These are phyloP conservation scores for Charaxes varanes DNA, from an alignment of 1,140 invertebrate genomes.

Conservation along the genomic window DNA sequence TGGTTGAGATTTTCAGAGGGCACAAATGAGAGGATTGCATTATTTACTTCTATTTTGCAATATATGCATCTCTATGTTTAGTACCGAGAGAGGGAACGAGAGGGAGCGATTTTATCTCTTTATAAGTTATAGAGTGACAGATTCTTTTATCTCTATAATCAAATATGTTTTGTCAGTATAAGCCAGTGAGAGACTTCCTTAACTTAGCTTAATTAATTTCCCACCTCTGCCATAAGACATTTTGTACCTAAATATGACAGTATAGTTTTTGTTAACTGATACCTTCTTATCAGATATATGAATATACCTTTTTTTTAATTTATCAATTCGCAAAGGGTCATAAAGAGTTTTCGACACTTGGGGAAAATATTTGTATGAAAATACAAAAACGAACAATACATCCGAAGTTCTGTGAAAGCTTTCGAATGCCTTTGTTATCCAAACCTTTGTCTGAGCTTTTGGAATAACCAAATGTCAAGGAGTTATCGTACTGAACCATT, in stretches of 20 bases:
- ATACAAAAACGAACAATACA: slow-evolving; percentile 15
- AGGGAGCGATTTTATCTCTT: not conserved
- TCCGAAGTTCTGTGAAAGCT: slow-evolving; percentile 10
- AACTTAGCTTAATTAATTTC: too few relatives aligned
- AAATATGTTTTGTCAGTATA: too few relatives aligned
- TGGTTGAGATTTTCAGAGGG: slow-evolving; percentile 43
- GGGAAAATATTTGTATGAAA: not conserved
- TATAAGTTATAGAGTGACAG: too few relatives aligned
- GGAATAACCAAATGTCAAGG: slow-evolving; percentile 12
- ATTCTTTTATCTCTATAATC: too few relatives aligned
- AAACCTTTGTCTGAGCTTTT: slow-evolving; percentile 14
- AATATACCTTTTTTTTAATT: not conserved
- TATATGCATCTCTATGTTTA: too few relatives aligned
- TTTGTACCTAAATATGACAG: too few relatives aligned
- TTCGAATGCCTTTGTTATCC: slow-evolving; percentile 14
- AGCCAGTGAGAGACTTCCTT: too few relatives aligned
- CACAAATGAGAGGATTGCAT: slow-evolving; percentile 19
- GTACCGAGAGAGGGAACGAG: not conserved
- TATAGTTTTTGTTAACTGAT: too few relatives aligned
- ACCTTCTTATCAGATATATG: not conserved
- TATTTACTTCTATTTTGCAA: not conserved
- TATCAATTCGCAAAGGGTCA: too few relatives aligned
- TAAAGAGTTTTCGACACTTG: too few relatives aligned
- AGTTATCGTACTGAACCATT: not conserved
- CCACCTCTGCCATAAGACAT: too few relatives aligned